Conservation (phyloP, 2,888 invertebrate species). For the Allacma fusca region DNA sequence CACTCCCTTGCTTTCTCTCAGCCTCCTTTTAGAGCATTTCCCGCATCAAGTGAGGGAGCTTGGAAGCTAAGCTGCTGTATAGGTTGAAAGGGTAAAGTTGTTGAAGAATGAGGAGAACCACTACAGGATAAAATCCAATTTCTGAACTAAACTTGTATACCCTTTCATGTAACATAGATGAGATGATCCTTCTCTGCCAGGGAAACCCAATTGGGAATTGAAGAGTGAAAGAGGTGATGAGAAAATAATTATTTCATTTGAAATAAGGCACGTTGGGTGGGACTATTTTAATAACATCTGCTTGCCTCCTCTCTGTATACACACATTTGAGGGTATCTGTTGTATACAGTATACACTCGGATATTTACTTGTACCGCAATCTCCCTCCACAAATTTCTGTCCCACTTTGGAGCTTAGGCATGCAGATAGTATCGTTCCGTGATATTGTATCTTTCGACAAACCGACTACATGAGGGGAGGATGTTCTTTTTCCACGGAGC, state of each 20-base stretch:
- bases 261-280: constrained; percentile 38
- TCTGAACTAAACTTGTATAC: constrained; percentile 18
- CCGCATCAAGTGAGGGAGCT: neutral
- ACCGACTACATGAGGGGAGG: neutral
- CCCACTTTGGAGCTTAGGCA: constrained; percentile 1
- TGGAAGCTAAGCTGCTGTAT: neutral
- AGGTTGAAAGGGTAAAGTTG: neutral
- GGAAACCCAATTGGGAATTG: constrained; percentile 40
- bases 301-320: neutral
- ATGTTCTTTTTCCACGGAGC: neutral
- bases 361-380: no score
- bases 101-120: neutral
- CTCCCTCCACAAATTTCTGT: neutral
- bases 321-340: constrained; percentile 1
- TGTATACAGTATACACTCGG: no score
- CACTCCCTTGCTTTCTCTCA: neutral
- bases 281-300: constrained; percentile 33
- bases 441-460: neutral
- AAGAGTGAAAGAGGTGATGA: constrained; percentile 36
- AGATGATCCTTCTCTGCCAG: constrained; percentile 39
- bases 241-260: constrained; percentile 42
- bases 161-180: constrained; percentile 26
- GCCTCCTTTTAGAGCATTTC: neutral
- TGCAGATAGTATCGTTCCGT: constrained; percentile 1
- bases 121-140: constrained; percentile 26